phyloP scores from a whole-genome alignment of 2,888 invertebrate genomes.

The Invenusta paracnida region DNA sequence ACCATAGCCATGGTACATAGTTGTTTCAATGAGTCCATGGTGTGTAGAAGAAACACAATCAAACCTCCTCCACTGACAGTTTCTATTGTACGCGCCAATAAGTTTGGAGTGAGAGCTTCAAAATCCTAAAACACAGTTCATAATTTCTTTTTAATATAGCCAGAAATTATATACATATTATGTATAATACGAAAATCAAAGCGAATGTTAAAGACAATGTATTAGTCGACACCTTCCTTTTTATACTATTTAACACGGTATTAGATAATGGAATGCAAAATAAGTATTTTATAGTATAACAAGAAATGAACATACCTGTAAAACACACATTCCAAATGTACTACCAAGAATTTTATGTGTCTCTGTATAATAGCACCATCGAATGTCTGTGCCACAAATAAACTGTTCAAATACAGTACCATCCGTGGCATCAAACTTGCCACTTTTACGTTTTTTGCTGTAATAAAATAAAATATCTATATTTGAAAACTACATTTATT shows the following conservation, averaged over 20 bases:
- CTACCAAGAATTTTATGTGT: slow-evolving; percentile 95
- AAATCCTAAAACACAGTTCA: slow-evolving; percentile 92
- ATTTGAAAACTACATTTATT: not conserved
- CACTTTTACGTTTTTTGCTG: slow-evolving; percentile 72
- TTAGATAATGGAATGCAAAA: too few species aligned
- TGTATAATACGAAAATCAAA: too few species aligned
- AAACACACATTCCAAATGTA: slow-evolving; percentile 88
- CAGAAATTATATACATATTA: too few species aligned
- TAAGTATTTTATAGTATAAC: too few species aligned
- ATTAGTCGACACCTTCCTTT: too few species aligned
- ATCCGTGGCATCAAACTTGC: slow-evolving; percentile 78
- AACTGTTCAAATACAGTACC: slow-evolving; percentile 95
- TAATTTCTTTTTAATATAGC: too few species aligned
- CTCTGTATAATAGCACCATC: slow-evolving; percentile 93
- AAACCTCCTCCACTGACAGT: slow-evolving; percentile 95
- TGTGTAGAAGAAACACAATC: slow-evolving; percentile 73
- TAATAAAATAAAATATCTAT: not conserved
- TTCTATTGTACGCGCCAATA: slow-evolving; percentile 89
- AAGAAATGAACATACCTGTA: slow-evolving; percentile 71
- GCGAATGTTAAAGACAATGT: too few species aligned
- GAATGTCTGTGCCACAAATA: slow-evolving; percentile 86
- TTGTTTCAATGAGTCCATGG: slow-evolving; percentile 81
- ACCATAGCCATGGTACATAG: slow-evolving; percentile 89
- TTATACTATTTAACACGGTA: too few species aligned
- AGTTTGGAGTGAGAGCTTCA: slow-evolving; percentile 92